Evolutionary conservation across 2,113 vertebrate species (phyloP).

Genomic region (Aegotheles bennettii): DNA sequence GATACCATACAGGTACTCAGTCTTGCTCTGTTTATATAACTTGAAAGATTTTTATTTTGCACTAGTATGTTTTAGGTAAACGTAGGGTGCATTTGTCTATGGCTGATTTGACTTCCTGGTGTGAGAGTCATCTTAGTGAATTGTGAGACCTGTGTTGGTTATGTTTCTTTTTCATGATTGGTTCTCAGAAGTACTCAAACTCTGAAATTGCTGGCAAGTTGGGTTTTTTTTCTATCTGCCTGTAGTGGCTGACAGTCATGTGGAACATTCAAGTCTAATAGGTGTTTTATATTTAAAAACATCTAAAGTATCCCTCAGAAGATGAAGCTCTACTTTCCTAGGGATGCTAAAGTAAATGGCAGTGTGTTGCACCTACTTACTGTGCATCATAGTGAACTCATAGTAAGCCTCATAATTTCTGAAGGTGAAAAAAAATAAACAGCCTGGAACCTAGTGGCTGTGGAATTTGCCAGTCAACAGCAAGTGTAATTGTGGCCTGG

Average conservation of each 20-base stretch:
- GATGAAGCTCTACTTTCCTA: not conserved
- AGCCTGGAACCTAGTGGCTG: not conserved
- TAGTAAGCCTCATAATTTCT: not conserved
- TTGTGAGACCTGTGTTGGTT: not conserved
- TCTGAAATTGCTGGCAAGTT: not conserved
- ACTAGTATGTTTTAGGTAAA: not conserved
- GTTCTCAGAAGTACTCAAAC: not conserved
- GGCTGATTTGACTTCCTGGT: not conserved
- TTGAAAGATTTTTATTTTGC: not conserved
- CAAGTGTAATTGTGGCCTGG: not conserved
- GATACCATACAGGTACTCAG: not conserved
- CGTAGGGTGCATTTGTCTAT: not conserved
- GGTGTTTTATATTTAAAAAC: not conserved
- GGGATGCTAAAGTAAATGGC: not conserved
- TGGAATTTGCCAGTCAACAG: not conserved
- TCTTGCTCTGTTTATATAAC: not conserved
- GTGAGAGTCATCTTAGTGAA: not conserved
- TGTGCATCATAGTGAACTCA: not conserved
- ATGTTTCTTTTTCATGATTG: not conserved
- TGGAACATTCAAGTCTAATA: not conserved
- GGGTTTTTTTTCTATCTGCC: not conserved
- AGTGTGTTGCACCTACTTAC: not conserved
- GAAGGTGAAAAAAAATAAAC: not conserved
- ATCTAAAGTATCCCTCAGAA: not conserved
- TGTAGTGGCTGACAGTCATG: not conserved